A percentile compares a stretch with the other conserved stretches of the same genome.
Evolutionary conservation across 1,140 invertebrate species (phyloP).

Genomic region (Mactra quadrangularis): DNA sequence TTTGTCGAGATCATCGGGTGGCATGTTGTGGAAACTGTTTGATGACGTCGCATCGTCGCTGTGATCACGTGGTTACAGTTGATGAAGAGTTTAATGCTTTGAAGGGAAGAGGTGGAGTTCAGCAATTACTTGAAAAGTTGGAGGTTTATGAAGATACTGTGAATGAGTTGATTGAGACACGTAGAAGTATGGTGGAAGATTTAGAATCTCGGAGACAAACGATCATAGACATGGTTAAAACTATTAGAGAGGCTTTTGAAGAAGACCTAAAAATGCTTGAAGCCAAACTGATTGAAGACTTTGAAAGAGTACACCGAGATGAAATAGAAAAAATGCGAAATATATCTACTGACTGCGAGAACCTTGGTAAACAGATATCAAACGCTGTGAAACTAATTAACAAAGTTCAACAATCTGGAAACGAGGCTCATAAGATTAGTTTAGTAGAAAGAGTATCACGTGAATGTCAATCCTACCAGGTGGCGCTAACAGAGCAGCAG

Average conservation of each 20-base stretch:
- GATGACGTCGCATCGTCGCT: slow-evolving; percentile 33
- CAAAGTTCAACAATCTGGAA: slow-evolving; percentile 44
- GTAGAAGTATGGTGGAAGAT: slow-evolving; percentile 47
- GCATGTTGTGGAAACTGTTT: slow-evolving; percentile 49
- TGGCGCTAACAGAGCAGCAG: slow-evolving; percentile 17
- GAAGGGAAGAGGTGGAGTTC: slow-evolving; percentile 28
- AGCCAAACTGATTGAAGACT: slow-evolving; percentile 40
- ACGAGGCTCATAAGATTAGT: slow-evolving; percentile 40
- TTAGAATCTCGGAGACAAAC: slow-evolving; percentile 12
- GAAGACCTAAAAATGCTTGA: slow-evolving; percentile 39
- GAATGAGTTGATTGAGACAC: slow-evolving; percentile 24
- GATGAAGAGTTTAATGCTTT: slow-evolving; percentile 30
- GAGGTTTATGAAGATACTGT: slow-evolving; percentile 23
- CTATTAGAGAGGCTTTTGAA: slow-evolving; percentile 44
- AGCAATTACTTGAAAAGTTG: background rate
- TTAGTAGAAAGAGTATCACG: slow-evolving; percentile 21
- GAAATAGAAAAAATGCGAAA: slow-evolving; percentile 46
- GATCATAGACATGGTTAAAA: slow-evolving; percentile 42
- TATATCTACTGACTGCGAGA: slow-evolving; percentile 47
- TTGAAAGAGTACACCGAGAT: slow-evolving; percentile 34
- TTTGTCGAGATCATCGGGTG: slow-evolving; percentile 48
- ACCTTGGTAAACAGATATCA: slow-evolving; percentile 52
- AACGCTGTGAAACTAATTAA: slow-evolving; percentile 37
- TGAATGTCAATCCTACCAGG: slow-evolving; percentile 41
- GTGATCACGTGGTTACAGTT: slow-evolving; percentile 44